Conservation (phyloP, 2,888 invertebrate genomes). For the Chrysolina oricalcia region DNA sequence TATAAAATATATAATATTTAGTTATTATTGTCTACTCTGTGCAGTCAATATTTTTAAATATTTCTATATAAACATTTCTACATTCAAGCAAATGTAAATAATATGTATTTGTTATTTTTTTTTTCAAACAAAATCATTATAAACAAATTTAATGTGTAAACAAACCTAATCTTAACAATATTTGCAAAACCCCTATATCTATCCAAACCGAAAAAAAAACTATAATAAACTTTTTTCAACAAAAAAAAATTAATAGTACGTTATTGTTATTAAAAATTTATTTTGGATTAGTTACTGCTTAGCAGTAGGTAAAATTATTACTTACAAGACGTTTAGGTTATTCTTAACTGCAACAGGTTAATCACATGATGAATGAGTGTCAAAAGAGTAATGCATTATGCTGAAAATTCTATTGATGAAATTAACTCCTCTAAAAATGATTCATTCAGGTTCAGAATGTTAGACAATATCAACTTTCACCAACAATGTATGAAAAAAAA, state of each 20-base stretch:
- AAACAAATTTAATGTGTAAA: slow-evolving; percentile 62
- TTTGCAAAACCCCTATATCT: slow-evolving; percentile 69
- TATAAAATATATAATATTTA: slow-evolving; percentile 47
- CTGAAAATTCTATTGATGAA: background rate
- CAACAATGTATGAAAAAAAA: too few relatives aligned
- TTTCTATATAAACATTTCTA: slow-evolving; percentile 59
- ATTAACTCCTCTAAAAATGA: background rate
- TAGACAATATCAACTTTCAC: background rate
- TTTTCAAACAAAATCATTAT: slow-evolving; percentile 63
- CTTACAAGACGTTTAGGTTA: slow-evolving; percentile 65
- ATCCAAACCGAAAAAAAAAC: slow-evolving; percentile 65
- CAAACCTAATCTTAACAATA: slow-evolving; percentile 62
- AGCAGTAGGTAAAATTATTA: slow-evolving; percentile 66
- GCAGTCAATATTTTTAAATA: slow-evolving; percentile 67
- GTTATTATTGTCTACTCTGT: slow-evolving; percentile 69
- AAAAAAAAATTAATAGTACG: slow-evolving; percentile 64
- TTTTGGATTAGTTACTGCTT: slow-evolving; percentile 67
- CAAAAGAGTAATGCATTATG: slow-evolving; percentile 13
- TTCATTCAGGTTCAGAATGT: too few relatives aligned
- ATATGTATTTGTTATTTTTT: slow-evolving; percentile 49
- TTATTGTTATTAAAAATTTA: slow-evolving; percentile 60
- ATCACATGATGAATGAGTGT: slow-evolving; percentile 63
- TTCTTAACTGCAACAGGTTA: slow-evolving; percentile 66
- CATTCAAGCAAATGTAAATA: slow-evolving; percentile 54
- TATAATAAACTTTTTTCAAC: slow-evolving; percentile 39